Percentiles rank a stretch among this genome's conserved stretches.
Conservation (phyloP, 1,140 invertebrate species). For the Drosophila pallidifrons region DNA sequence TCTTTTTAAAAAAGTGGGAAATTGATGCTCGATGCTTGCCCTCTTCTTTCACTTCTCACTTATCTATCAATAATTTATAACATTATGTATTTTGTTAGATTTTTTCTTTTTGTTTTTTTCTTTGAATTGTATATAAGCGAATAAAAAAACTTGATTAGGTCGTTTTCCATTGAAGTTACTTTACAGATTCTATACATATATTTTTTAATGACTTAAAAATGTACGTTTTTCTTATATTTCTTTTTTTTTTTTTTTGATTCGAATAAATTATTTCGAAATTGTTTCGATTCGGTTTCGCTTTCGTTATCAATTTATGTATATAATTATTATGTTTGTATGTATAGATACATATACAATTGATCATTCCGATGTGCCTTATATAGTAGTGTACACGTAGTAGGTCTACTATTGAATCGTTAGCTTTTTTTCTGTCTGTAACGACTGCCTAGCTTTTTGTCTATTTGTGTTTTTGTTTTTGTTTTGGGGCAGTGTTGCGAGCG, state of each 20-base stretch:
- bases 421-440: constrained; percentile 5
- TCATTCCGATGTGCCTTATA: constrained; percentile 54
- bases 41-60: background rate
- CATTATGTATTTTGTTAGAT: constrained; percentile 40
- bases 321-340: constrained; percentile 5
- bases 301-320: background rate
- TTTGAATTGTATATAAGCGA: constrained; percentile 72
- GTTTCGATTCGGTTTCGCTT: background rate
- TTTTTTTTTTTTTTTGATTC: background rate
- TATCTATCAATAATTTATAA: constrained; percentile 41
- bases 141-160: constrained; percentile 80
- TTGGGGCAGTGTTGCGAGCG: constrained; percentile 37
- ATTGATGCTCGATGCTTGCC: constrained; percentile 6
- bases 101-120: constrained; percentile 2
- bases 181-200: constrained; percentile 75
- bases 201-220: constrained; percentile 48
- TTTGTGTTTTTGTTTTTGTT: constrained; percentile 5
- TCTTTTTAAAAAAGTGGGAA: constrained; percentile 3
- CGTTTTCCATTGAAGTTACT: constrained; percentile 63
- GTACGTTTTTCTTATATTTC: constrained; percentile 13
- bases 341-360: constrained; percentile 47
- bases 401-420: constrained; percentile 42
- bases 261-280: constrained; percentile 20
- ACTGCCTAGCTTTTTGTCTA: background rate
- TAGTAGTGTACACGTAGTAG: constrained; percentile 46